phyloP scores from a whole-genome alignment of 2,888 invertebrate species.

The Cephus pulcher region DNA sequence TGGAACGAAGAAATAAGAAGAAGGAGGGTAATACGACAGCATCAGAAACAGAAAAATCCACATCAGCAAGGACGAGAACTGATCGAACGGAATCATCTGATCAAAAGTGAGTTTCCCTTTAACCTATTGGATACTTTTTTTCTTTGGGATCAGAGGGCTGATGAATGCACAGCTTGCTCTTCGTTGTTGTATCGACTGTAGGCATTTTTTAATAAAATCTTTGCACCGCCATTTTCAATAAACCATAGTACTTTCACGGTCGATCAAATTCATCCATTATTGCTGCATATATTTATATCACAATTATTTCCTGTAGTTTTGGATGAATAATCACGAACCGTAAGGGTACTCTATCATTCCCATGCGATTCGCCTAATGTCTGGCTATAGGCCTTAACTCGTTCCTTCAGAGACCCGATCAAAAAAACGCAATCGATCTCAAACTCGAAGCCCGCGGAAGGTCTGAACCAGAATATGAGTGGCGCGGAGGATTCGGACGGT shows the following conservation, averaged over 20 bases:
- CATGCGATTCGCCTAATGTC: slow-evolving; percentile 65
- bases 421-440: slow-evolving; percentile 58
- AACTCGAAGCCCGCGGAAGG: slow-evolving; percentile 37
- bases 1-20: slow-evolving; percentile 79
- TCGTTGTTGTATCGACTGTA: not conserved
- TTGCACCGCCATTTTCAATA: slow-evolving; percentile 49
- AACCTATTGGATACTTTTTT: slow-evolving; percentile 10
- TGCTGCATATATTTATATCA: not conserved
- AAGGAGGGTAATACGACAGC: slow-evolving; percentile 72
- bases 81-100: slow-evolving; percentile 67
- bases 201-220: not conserved
- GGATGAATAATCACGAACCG: slow-evolving; percentile 32
- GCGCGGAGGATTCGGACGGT: slow-evolving; percentile 39
- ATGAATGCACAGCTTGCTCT: not conserved
- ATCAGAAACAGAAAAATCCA: slow-evolving; percentile 84
- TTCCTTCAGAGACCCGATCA: slow-evolving; percentile 63
- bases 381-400: slow-evolving; percentile 67
- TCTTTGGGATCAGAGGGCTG: not conserved
- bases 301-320: not conserved
- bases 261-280: slow-evolving; percentile 12
- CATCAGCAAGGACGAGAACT: slow-evolving; percentile 74
- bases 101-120: slow-evolving; percentile 61
- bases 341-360: slow-evolving; percentile 62
- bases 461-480: slow-evolving; percentile 22
- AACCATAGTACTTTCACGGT: slow-evolving; percentile 46